Evolutionary conservation across 2,888 invertebrate species (phyloP).

Genomic region (Empis livida): DNA sequence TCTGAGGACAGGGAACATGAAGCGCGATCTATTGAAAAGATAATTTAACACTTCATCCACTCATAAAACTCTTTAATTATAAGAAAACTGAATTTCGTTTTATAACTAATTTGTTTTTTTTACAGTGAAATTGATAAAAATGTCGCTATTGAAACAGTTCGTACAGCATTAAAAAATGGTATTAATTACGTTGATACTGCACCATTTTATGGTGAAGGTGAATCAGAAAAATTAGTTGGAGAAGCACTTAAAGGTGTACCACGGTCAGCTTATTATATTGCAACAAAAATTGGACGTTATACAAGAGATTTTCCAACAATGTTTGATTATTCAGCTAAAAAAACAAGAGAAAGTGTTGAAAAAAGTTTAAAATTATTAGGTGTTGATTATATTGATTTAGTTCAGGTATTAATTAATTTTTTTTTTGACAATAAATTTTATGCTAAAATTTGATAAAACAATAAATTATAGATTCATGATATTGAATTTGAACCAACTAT

Average conservation of each 20-base stretch:
- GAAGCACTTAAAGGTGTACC: slow-evolving; percentile 65
- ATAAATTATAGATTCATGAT: slow-evolving; percentile 66
- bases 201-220: slow-evolving; percentile 79
- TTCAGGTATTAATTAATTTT: slow-evolving; percentile 64
- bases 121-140: slow-evolving; percentile 46
- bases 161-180: slow-evolving; percentile 54
- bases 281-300: slow-evolving; percentile 77
- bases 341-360: slow-evolving; percentile 57
- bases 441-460: no score
- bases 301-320: slow-evolving; percentile 48
- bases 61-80: no score
- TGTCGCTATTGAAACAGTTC: slow-evolving; percentile 51
- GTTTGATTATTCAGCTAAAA: slow-evolving; percentile 69
- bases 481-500: slow-evolving; percentile 70
- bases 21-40: no score
- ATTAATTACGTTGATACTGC: slow-evolving; percentile 81
- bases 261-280: slow-evolving; percentile 63
- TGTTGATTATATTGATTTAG: slow-evolving; percentile 67
- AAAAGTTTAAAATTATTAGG: slow-evolving; percentile 54
- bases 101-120: not conserved
- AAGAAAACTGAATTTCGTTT: no score
- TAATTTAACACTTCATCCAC: no score
- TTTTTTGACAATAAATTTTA: no score
- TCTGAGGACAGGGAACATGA: no score
- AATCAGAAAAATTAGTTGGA: slow-evolving; percentile 63